Evolutionary conservation across 2,888 invertebrate species (phyloP), one percentile per base, ranked within the genome.

Genomic region (Myopa testacea): DNA sequence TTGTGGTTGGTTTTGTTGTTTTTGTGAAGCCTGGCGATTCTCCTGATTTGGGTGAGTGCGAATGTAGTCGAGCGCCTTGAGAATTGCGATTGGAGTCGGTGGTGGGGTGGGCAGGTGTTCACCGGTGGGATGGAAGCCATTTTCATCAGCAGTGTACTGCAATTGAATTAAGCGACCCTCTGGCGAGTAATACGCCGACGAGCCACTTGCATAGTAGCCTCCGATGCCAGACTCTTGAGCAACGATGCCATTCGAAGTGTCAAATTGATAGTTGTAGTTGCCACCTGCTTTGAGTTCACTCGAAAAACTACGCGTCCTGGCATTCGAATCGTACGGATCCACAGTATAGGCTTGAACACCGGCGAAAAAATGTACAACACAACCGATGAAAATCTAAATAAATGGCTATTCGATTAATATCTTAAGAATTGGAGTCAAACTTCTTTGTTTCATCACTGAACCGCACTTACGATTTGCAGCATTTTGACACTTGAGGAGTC

Each of bases 191-290:
- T 92, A 92, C n/a, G 88, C 84, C 84, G 88, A 90, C 5, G 88
- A 86, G 38, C 93, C 93, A 76, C 90, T 89, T 19, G 91, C 92
- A 68, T 86, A 84, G 83, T 91, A 91, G 85, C 91, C 91, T 81
- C 93, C 87, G 19, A 83, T 87, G 79, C 93, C 93, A 26, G 84
- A 81, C 83, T 92, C 92, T 81, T 92, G 90, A 6, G 87, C 92
- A 0, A 85, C 78, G 84, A 93, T 93, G 34, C 93, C 93, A 84
- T 93, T 93, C 19, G 90, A 89, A 81, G 93, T 93, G 82, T 92
- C 89, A 84, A 85, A 93, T 5, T 79, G 76, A 84, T 87, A 92
- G 0, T 83, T 75, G 86, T 88, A 93, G 71, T 85, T 83, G 34
- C 89, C 86, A 78, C 92, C 92, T 77, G 87, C 86, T 79, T 84